phyloP scores from a whole-genome alignment of 1,140 invertebrate species.

The Charaxes varanes region DNA sequence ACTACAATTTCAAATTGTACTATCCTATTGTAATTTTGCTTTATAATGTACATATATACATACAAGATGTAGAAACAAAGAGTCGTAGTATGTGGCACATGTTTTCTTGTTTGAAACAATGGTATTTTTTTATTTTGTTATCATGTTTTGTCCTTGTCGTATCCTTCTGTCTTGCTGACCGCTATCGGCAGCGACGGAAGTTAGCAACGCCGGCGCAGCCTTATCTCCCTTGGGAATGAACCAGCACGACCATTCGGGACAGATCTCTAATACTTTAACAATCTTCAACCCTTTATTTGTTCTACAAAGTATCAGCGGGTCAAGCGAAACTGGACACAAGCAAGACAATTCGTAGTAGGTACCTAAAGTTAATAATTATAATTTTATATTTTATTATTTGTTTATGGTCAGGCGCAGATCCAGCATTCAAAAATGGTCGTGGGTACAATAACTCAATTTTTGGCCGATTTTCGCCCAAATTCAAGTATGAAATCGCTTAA shows the following conservation, averaged over 20 bases:
- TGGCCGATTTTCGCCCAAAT: no score
- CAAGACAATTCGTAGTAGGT: constrained; percentile 26
- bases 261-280: constrained; percentile 33
- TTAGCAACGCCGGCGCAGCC: constrained; percentile 35
- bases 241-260: constrained; percentile 28
- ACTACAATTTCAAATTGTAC: no score
- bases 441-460: no score
- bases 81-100: no score
- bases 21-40: no score
- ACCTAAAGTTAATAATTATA: constrained; percentile 8
- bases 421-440: no score
- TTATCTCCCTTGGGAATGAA: constrained; percentile 39
- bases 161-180: constrained; percentile 46
- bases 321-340: constrained; percentile 18
- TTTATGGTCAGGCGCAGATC: no score
- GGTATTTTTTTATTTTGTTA: constrained; percentile 20
- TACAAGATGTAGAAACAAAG: no score
- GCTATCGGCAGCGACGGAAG: constrained; percentile 47
- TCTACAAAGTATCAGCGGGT: constrained; percentile 30
- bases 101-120: constrained; percentile 13
- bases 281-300: constrained; percentile 33
- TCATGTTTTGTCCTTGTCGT: constrained; percentile 46
- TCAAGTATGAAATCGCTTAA: no score
- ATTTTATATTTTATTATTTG: constrained; percentile 1
- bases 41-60: no score